Percentiles rank a stretch among this genome's conserved stretches.
phyloP scores from a whole-genome alignment of 2,797 vertebrate species.

The Malacoctenus gilli region DNA sequence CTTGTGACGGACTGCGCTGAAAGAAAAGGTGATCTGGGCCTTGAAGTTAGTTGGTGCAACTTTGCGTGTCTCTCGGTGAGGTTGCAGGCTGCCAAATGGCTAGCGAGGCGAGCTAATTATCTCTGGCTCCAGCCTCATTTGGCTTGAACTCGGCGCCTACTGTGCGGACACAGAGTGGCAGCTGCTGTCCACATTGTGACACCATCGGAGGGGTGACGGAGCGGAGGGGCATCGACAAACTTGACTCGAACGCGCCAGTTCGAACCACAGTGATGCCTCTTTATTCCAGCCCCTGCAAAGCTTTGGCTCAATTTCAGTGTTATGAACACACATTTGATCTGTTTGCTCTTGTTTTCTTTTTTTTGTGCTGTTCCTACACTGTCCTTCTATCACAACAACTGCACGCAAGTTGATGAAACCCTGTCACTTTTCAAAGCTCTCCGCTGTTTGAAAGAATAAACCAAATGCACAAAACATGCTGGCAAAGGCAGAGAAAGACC shows the following conservation, averaged over 20 bases:
- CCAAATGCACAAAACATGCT: not conserved
- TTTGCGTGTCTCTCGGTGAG: constrained; percentile 46
- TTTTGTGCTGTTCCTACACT: not conserved
- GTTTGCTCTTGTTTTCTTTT: too few species aligned
- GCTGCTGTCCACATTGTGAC: constrained; percentile 57
- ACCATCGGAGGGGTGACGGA: constrained; percentile 51
- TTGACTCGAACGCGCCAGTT: constrained; percentile 40
- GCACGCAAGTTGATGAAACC: too few species aligned
- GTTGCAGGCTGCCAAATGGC: constrained; percentile 41
- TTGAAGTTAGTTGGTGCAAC: constrained; percentile 42
- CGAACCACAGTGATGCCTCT: constrained; percentile 21
- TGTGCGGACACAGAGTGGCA: constrained; percentile 60
- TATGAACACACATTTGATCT: too few species aligned
- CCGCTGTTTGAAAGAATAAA: not conserved
- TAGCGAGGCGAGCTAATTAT: constrained; percentile 61
- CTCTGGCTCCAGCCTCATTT: constrained; percentile 60
- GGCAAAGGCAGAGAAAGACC: not conserved
- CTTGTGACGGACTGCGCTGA: constrained; percentile 29
- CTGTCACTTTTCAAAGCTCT: not conserved
- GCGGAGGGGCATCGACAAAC: constrained; percentile 59
- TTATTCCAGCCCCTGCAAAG: constrained; percentile 25
- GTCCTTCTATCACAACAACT: not conserved
- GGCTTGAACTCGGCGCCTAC: constrained; percentile 51
- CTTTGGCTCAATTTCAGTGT: not conserved
- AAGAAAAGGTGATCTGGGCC: constrained; percentile 44